Conservation (phyloP, 2,113 vertebrate species). For the Raja brachyura region DNA sequence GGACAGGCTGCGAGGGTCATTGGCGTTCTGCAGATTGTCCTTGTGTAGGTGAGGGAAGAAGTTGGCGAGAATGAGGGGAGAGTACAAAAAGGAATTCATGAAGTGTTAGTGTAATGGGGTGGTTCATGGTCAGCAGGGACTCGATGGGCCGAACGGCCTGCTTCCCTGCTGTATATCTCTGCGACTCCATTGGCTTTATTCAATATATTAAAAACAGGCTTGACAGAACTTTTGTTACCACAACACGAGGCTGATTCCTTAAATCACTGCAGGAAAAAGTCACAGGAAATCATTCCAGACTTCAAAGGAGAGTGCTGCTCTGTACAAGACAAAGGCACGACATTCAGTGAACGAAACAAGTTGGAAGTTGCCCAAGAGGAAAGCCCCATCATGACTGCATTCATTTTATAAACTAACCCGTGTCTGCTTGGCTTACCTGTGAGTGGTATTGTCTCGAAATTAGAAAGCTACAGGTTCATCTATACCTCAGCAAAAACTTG, state of each 20-base stretch:
- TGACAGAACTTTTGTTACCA: not conserved
- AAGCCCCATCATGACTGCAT: not conserved
- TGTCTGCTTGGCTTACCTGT: not conserved
- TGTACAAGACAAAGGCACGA: not conserved
- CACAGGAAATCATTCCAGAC: not conserved
- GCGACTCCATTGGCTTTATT: not conserved
- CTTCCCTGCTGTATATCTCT: too few relatives aligned
- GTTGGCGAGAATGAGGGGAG: too few relatives aligned
- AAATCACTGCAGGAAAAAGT: constrained; percentile 3
- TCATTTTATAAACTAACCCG: not conserved
- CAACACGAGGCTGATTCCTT: not conserved
- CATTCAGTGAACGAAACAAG: not conserved
- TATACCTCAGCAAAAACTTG: not conserved
- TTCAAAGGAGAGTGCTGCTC: constrained; percentile 5
- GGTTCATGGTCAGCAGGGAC: too few relatives aligned
- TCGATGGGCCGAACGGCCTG: too few relatives aligned
- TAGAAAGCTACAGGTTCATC: not conserved
- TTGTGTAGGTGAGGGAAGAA: too few relatives aligned
- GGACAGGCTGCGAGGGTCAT: too few relatives aligned
- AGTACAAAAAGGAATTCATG: too few relatives aligned
- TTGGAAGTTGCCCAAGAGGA: not conserved
- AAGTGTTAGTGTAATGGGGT: too few relatives aligned
- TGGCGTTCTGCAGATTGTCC: too few relatives aligned
- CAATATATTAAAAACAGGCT: constrained; percentile 1
- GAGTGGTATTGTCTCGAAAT: not conserved